Evolutionary conservation across 2,888 invertebrate genomes (phyloP).

Genomic region (Noctua comes): DNA sequence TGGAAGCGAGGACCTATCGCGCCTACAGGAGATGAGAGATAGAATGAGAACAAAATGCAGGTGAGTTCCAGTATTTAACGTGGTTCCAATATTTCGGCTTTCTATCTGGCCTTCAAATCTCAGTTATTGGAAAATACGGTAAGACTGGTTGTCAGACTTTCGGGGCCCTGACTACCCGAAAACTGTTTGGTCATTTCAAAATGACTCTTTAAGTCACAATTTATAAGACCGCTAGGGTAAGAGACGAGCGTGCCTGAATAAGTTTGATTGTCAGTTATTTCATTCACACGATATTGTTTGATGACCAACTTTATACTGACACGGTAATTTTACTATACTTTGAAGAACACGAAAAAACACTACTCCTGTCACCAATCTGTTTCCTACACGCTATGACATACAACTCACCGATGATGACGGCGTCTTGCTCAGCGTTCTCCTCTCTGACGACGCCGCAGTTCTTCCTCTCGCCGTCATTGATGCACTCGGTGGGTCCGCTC

Average conservation of each 20-base stretch:
- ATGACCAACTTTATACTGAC: background rate
- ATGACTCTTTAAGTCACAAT: background rate
- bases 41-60: background rate
- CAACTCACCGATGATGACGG: slow-evolving; percentile 84
- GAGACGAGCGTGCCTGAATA: background rate
- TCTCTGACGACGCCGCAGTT: slow-evolving; percentile 86
- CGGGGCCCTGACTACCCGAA: background rate
- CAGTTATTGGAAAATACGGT: background rate
- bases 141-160: background rate
- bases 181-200: background rate
- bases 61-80: background rate
- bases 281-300: background rate
- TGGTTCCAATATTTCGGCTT: background rate
- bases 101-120: background rate
- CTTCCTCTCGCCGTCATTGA: slow-evolving; percentile 90
- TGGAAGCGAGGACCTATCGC: slow-evolving; percentile 89
- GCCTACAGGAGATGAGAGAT: slow-evolving; percentile 69
- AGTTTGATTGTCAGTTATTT: background rate
- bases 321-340: background rate
- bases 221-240: background rate
- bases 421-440: slow-evolving; percentile 83
- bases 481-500: slow-evolving; percentile 91
- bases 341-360: background rate
- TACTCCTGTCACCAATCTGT: background rate
- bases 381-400: background rate